Percentiles rank a stretch among this genome's conserved stretches.
phyloP scores from a whole-genome alignment of 2,888 invertebrate genomes.

The Drosophila koepferae region DNA sequence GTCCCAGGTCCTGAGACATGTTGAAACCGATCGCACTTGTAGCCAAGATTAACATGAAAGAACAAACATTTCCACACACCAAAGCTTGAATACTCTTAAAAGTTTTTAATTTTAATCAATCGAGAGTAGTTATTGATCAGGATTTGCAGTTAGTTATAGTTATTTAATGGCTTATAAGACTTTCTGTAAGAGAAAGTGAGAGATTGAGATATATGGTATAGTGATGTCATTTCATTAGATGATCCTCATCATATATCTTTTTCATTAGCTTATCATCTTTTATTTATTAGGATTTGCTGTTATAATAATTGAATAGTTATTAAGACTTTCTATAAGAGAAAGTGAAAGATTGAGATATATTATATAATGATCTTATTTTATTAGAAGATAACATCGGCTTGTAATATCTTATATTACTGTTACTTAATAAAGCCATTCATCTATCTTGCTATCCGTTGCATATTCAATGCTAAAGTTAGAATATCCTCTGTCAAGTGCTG shows the following conservation, averaged over 20 bases:
- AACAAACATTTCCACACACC: not conserved
- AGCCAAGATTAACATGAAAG: not conserved
- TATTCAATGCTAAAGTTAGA: not conserved
- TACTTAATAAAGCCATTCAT: not conserved
- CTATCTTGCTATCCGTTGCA: not conserved
- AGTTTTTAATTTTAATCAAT: not conserved
- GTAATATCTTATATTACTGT: not conserved
- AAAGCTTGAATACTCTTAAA: not conserved
- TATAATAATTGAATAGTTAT: too few species aligned
- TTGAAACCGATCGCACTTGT: slow-evolving; percentile 64
- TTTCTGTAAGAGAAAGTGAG: too few species aligned
- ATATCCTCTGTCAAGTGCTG: not conserved
- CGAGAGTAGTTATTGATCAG: not conserved
- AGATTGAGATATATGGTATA: too few species aligned
- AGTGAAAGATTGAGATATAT: too few species aligned
- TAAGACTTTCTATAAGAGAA: too few species aligned
- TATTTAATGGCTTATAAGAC: too few species aligned
- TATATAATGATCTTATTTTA: too few species aligned
- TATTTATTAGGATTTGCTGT: not conserved
- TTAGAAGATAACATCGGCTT: too few species aligned
- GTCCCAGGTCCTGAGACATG: slow-evolving; percentile 62
- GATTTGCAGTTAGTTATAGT: too few species aligned
- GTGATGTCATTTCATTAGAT: too few species aligned
- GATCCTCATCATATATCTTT: too few species aligned
- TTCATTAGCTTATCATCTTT: too few species aligned